These are phyloP conservation scores for Tribolium madens DNA, from an alignment of 1,140 invertebrate genomes.

Conservation along the genomic window DNA sequence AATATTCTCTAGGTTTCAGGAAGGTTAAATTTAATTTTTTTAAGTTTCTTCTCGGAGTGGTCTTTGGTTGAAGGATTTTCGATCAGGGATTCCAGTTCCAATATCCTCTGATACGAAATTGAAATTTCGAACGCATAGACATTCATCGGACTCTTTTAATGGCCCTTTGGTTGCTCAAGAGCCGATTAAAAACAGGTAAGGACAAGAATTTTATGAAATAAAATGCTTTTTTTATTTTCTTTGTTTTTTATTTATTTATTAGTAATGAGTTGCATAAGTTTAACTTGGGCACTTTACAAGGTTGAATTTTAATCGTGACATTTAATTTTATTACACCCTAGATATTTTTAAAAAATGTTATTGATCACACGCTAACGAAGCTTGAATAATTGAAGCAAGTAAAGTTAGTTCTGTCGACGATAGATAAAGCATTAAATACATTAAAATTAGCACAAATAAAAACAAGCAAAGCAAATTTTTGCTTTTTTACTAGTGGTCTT, in stretches of 20 bases:
- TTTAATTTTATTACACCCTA: not conserved
- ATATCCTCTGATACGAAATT: conserved; percentile 57
- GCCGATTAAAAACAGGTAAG: conserved; percentile 10
- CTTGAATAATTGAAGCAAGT: too few relatives aligned
- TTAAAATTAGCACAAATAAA: too few relatives aligned
- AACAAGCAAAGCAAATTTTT: too few relatives aligned
- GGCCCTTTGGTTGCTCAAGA: conserved; percentile 48
- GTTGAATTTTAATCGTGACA: not conserved
- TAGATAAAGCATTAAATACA: too few relatives aligned
- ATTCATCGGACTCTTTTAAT: conserved; percentile 1
- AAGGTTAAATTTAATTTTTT: not conserved
- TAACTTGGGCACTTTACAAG: not conserved
- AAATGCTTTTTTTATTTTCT: not conserved
- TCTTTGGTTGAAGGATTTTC: conserved; percentile 58
- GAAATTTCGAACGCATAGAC: conserved; percentile 49
- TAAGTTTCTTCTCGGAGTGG: conserved; percentile 59
- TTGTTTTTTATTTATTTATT: not conserved
- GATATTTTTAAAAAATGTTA: not conserved
- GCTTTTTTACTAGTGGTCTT: too few relatives aligned
- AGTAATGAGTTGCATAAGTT: not conserved
- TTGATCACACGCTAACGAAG: not conserved
- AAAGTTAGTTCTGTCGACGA: too few relatives aligned
- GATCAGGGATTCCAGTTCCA: conserved; percentile 61
- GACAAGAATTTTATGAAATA: not conserved
- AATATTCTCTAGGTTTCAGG: not conserved